Base-by-base conservation (phyloP, 2,113 vertebrate species). In the Morone chrysops region DNA sequence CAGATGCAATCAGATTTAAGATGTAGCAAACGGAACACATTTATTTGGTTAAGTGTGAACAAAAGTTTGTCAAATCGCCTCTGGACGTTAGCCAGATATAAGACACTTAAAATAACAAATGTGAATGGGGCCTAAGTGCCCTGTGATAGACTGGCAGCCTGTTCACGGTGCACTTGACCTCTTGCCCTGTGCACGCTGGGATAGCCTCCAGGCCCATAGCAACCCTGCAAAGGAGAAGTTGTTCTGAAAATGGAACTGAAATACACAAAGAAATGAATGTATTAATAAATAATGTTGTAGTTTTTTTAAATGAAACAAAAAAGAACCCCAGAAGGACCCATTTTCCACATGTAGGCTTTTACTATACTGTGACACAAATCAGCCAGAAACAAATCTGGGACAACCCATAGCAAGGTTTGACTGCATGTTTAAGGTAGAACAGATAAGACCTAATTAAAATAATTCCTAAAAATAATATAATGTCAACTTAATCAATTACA, bases 11-110 rank as follows among this genome's bases (percentile, higher is more conserved):
- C 20, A 75, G 31, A 75, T 63, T 51, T 43, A 63, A 25, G 47
- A 74, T 38, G 7, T 16, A 31, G 25, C 25, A 22, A 62, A 38
- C 20, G 9, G 18, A 62, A 40, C 2, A 1, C 54, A 43, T 59
- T 72, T 31, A 57, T 72, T 9, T 72, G 41, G 6, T 17, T 13
- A 47, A 47, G 22, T 48, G 43, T 60, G 48, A 73, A 73, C 43
- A 73, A 48, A 73, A 13, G 56, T 47, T 54, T 51, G 20, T 70
- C 53, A 70, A 70, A 72, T 59, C 22, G 17, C 66, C 45, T 31
- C 31, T 31, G 56, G 43, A 73, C n/a, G 20, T 20, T 47, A 47
- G 54, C 17, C 41, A 73, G 41, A 38, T 14, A n/a, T 17, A 61
- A 14, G 31, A n/a, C 48, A 70, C 17, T 70, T 53, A 53, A 70